Evolutionary conservation across 2,113 vertebrate genomes (phyloP), one percentile per base, ranked within the genome.

Genomic region (Nanorana parkeri): DNA sequence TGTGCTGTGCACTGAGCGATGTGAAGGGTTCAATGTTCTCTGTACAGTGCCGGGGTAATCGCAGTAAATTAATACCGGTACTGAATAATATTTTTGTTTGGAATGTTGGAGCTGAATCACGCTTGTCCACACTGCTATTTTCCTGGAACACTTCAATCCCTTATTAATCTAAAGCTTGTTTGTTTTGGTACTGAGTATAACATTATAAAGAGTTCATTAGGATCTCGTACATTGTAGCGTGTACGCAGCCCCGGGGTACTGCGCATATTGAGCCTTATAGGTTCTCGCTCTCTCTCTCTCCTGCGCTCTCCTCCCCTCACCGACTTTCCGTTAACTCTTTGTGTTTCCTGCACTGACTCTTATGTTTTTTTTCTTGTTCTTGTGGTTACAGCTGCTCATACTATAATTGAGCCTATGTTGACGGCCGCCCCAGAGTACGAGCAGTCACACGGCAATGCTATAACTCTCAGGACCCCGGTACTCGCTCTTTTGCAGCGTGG

Each of bases 381-480:
- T n/a, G n/a, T n/a, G n/a, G n/a, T n/a, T n/a, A n/a, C n/a, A n/a
- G n/a, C n/a, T n/a, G n/a, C n/a, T n/a, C 17, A 84, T 55, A 80
- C 52, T 77, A 79, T 60, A 85, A 71, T 47, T 0, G 58, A 79
- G 84, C 83, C 76, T n/a, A n/a, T n/a, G n/a, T n/a, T n/a, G n/a
- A n/a, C n/a, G n/a, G n/a, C n/a, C n/a, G n/a, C n/a, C n/a, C 0
- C 15, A 32, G 80, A 1, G 16, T 8, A 3, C 21, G 66, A 79
- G 32, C 1, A 29, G 85, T 82, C 81, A 86, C 81, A 17, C 54
- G n/a, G 47, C 26, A 20, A 19, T 83, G 68, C 29, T 56, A 51
- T 80, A 66, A 85, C 71, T 86, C 84, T 86, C 83, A 80, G 47
- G 24, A 10, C 76, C 68, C 77, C n/a, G n/a, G 84, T 0, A 26